Evolutionary conservation across 2,888 invertebrate species (phyloP).

Genomic region (Phortica magna): DNA sequence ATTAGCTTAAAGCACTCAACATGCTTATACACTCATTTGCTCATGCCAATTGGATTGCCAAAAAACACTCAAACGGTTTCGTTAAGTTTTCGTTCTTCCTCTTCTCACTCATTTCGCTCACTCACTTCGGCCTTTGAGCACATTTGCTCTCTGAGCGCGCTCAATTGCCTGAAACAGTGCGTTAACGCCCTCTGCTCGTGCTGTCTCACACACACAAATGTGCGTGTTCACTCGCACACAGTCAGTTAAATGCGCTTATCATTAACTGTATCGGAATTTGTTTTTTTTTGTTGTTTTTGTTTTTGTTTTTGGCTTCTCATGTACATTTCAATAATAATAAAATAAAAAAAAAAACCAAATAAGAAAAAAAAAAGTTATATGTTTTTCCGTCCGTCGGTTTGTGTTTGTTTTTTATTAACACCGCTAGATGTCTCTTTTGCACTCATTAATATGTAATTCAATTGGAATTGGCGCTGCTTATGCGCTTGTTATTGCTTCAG

Average conservation of each 20-base stretch:
- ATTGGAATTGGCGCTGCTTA: conserved; percentile 57
- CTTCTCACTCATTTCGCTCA: too few species aligned
- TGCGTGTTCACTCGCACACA: conserved; percentile 32
- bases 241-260: conserved; percentile 52
- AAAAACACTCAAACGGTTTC: conserved; percentile 49
- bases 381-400: conserved; percentile 36
- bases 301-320: conserved; percentile 29
- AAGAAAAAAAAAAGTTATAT: conserved; percentile 35
- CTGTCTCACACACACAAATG: conserved; percentile 34
- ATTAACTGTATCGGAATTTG: conserved; percentile 71
- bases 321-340: conserved; percentile 37
- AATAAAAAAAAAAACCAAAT: conserved; percentile 36
- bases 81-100: conserved; percentile 54
- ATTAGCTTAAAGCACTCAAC: neutral
- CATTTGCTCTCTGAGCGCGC: neutral
- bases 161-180: neutral
- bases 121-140: conserved; percentile 1
- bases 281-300: conserved; percentile 42
- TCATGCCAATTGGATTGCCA: conserved; percentile 9
- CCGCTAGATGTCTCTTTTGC: conserved; percentile 71
- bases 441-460: conserved; percentile 65
- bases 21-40: conserved; percentile 34
- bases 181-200: conserved; percentile 38
- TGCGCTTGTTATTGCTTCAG: conserved; percentile 40
- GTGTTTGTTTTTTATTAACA: conserved; percentile 65